These are phyloP conservation scores for Galleria mellonella DNA, from an alignment of 1,140 invertebrate species.

Conservation along the genomic window DNA sequence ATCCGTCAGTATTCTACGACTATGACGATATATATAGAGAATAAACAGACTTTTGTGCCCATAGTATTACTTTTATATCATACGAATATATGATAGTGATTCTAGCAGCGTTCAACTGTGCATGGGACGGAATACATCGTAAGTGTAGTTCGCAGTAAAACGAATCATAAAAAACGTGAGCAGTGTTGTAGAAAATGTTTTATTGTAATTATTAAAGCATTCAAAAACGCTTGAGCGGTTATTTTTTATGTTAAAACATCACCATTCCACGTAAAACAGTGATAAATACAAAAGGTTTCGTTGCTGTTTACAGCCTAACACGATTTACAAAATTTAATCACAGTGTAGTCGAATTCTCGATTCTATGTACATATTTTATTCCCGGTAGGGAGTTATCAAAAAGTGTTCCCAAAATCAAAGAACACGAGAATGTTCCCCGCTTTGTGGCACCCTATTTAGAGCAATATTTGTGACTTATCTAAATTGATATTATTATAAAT, in stretches of 20 bases:
- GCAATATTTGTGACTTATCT: slow-evolving; percentile 20
- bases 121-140: slow-evolving; percentile 50
- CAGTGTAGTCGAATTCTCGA: slow-evolving; percentile 29
- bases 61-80: slow-evolving; percentile 9
- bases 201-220: not conserved
- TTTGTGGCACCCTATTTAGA: slow-evolving; percentile 22
- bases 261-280: not conserved
- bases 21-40: no score
- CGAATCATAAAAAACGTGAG: not conserved
- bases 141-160: slow-evolving; percentile 16
- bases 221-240: no score
- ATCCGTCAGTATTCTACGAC: no score
- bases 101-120: slow-evolving; percentile 16
- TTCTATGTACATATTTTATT: slow-evolving; percentile 49
- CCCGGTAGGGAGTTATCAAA: slow-evolving; percentile 22
- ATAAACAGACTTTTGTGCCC: slow-evolving; percentile 17
- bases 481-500: slow-evolving; percentile 10
- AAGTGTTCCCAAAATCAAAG: slow-evolving; percentile 11
- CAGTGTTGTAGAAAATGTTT: not conserved
- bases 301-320: slow-evolving; percentile 64
- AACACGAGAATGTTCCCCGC: not conserved
- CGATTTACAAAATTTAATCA: slow-evolving; percentile 44
- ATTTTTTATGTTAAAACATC: not conserved
- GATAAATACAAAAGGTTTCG: slow-evolving; percentile 26
- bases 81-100: no score